These are phyloP conservation scores for Ariopsis seemanni DNA, from an alignment of 2,113 vertebrate genomes.

Conservation along the genomic window DNA sequence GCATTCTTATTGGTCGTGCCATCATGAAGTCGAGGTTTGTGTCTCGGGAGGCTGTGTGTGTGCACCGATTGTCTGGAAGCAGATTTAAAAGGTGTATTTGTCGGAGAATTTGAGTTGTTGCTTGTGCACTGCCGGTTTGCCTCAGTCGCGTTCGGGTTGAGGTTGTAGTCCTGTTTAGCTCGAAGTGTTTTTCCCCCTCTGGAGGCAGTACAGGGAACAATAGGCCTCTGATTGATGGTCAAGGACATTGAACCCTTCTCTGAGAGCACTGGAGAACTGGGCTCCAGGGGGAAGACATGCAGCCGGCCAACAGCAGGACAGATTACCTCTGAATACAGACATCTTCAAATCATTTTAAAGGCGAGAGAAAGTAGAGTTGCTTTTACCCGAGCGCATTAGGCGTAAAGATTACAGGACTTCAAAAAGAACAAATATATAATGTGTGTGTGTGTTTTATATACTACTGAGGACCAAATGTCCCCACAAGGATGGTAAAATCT, in stretches of 20 bases:
- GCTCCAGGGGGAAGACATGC: conserved; percentile 53
- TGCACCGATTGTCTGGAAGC: conserved; percentile 17
- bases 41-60: conserved; percentile 10
- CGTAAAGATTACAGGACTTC: background rate
- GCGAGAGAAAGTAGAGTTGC: background rate
- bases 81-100: conserved; percentile 37
- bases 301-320: conserved; percentile 48
- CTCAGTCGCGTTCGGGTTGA: conserved; percentile 37
- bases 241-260: conserved; percentile 71
- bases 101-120: conserved; percentile 17
- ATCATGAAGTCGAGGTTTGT: conserved; percentile 26
- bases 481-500: no score
- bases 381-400: background rate
- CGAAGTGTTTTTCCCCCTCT: conserved; percentile 50
- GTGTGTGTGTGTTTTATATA: no score
- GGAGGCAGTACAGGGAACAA: conserved; percentile 60
- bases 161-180: conserved; percentile 62
- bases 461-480: no score
- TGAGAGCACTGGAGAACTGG: conserved; percentile 56
- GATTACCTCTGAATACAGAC: conserved; percentile 39
- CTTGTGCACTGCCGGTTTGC: conserved; percentile 20
- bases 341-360: conserved; percentile 23
- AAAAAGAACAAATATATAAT: background rate
- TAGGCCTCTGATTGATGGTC: conserved; percentile 76
- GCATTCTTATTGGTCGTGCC: conserved; percentile 31